Evolutionary conservation across 1,140 invertebrate species (phyloP).

Genomic region (Drosophila chauvacae): DNA sequence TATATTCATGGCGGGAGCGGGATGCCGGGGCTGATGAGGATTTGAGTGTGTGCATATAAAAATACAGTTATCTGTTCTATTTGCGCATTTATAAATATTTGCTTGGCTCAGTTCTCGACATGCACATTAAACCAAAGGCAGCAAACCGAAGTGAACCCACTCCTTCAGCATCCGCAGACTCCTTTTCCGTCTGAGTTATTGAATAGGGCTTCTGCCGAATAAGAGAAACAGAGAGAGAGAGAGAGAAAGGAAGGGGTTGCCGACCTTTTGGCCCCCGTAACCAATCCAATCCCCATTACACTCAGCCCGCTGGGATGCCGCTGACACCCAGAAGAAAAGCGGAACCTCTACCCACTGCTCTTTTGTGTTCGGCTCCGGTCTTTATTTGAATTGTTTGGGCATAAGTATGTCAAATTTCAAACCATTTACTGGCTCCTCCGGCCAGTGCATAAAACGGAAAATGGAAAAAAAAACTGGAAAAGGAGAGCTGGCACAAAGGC

Average conservation of each 20-base stretch:
- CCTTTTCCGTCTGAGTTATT: conserved; percentile 53
- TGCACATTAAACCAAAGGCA: conserved; percentile 65
- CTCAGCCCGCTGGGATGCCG: conserved; percentile 22
- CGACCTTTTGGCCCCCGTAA: conserved; percentile 59
- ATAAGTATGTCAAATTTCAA: conserved; percentile 58
- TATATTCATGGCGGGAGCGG: neutral
- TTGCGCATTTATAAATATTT: conserved; percentile 82
- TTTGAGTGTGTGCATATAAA: conserved; percentile 70
- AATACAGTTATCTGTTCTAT: conserved; percentile 81
- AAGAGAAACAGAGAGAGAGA: neutral
- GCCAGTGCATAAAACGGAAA: conserved; percentile 39
- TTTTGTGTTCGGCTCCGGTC: conserved; percentile 46
- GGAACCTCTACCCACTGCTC: conserved; percentile 43
- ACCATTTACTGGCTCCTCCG: conserved; percentile 49
- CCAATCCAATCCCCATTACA: conserved; percentile 22
- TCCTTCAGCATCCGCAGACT: conserved; percentile 1
- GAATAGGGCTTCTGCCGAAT: conserved; percentile 47
- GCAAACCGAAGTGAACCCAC: conserved; percentile 13
- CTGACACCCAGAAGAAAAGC: conserved; percentile 42
- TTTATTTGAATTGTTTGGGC: conserved; percentile 55
- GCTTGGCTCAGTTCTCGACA: conserved; percentile 70
- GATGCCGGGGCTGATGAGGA: conserved; percentile 18
- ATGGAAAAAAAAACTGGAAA: neutral
- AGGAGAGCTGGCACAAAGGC: conserved; percentile 4
- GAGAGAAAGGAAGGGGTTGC: conserved; percentile 50